Evolutionary conservation across 2,888 invertebrate species (phyloP).

Genomic region (Acanthosepion pharaonis): DNA sequence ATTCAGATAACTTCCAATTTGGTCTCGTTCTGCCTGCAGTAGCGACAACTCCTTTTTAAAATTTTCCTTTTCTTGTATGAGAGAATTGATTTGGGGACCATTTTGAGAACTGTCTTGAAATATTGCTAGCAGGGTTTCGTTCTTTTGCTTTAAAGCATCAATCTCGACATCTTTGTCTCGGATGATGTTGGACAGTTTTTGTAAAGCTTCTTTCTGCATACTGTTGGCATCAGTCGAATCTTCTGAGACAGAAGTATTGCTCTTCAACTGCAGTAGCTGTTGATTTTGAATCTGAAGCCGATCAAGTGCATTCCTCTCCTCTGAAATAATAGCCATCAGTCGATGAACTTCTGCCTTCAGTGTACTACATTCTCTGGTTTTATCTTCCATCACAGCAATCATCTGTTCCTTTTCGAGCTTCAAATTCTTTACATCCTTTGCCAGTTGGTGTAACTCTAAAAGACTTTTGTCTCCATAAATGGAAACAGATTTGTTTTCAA

Average conservation of each 20-base stretch:
- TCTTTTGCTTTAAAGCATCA: constrained; percentile 74
- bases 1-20: constrained; percentile 78
- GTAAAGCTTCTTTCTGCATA: constrained; percentile 74
- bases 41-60: constrained; percentile 79
- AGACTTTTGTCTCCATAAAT: constrained; percentile 60
- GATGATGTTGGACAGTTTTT: constrained; percentile 74
- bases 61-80: constrained; percentile 72
- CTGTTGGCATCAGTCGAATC: constrained; percentile 73
- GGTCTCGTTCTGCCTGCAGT: constrained; percentile 75
- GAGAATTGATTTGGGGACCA: constrained; percentile 57
- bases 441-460: constrained; percentile 66
- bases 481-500: constrained; percentile 65
- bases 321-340: constrained; percentile 72
- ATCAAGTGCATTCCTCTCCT: constrained; percentile 71
- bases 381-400: constrained; percentile 74
- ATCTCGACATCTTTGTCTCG: constrained; percentile 75
- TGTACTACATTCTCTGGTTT: constrained; percentile 73
- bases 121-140: constrained; percentile 71
- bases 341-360: constrained; percentile 73
- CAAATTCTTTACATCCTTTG: constrained; percentile 66
- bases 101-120: constrained; percentile 68
- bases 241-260: neutral
- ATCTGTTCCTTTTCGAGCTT: constrained; percentile 73
- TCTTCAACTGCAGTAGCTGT: constrained; percentile 60
- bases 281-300: constrained; percentile 73